These are phyloP conservation scores for Microplitis manilae DNA, from an alignment of 2,888 invertebrate species.

Conservation along the genomic window DNA sequence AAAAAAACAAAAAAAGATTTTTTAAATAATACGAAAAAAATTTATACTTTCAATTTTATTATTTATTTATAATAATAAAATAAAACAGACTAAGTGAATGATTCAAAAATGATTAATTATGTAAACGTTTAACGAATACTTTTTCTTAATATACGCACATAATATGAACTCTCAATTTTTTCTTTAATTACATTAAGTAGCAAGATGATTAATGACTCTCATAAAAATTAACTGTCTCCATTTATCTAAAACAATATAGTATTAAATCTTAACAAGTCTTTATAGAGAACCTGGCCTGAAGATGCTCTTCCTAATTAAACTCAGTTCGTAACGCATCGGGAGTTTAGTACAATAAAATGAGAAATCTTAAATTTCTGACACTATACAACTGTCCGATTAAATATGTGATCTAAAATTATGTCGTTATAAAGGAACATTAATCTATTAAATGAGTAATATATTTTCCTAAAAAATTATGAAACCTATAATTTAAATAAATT, in stretches of 20 bases:
- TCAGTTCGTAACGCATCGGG: conserved; percentile 51
- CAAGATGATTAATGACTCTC: background rate
- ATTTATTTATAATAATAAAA: conserved; percentile 3
- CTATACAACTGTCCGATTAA: conserved; percentile 40
- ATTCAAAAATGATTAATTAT: background rate
- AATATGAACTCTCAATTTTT: background rate
- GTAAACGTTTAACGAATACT: background rate
- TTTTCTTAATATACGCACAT: background rate
- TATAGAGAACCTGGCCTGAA: conserved; percentile 22
- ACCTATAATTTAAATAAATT: conserved; percentile 8
- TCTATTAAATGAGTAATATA: background rate
- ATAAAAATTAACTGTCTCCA: background rate
- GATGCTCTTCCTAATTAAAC: conserved; percentile 54
- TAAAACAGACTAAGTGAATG: background rate
- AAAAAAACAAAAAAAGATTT: background rate
- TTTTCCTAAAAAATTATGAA: background rate
- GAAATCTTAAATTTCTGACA: conserved; percentile 24
- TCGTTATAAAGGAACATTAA: background rate
- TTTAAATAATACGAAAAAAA: background rate
- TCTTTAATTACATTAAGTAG: background rate
- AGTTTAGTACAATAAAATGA: conserved; percentile 36
- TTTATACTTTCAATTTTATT: background rate
- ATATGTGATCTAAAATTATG: background rate
- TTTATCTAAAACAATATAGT: conserved; percentile 36
- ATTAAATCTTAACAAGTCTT: conserved; percentile 45